Conservation (phyloP, 2,797 vertebrate species). For the Enoplosus armatus region DNA sequence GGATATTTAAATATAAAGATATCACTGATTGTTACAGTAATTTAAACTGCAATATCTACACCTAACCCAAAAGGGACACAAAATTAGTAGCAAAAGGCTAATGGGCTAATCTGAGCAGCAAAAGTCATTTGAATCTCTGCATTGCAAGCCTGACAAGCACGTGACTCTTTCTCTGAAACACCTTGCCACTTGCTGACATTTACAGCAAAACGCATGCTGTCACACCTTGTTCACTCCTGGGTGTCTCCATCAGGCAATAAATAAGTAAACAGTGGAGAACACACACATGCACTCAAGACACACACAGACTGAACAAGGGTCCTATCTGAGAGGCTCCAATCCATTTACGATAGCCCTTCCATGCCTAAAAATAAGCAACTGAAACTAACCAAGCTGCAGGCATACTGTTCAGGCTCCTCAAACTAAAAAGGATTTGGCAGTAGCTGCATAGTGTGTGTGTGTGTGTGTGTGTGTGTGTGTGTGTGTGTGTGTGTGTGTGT, state of each 20-base stretch:
- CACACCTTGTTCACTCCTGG: slow-evolving; percentile 45
- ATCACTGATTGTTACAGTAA: neutral
- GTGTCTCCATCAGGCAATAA: slow-evolving; percentile 47
- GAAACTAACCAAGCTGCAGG: slow-evolving; percentile 41
- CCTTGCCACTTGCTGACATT: slow-evolving; percentile 33
- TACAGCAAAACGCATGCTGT: slow-evolving; percentile 31
- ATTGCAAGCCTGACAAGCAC: neutral
- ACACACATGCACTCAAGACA: slow-evolving; percentile 42
- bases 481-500: neutral
- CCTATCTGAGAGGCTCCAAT: slow-evolving; percentile 53
- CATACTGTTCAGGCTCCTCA: slow-evolving; percentile 25
- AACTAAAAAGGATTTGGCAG: slow-evolving; percentile 33
- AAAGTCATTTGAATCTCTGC: neutral
- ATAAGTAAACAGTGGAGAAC: slow-evolving; percentile 56
- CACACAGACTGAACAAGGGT: slow-evolving; percentile 27
- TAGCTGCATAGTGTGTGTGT: neutral
- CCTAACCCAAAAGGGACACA: neutral
- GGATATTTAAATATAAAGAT: neutral
- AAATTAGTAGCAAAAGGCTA: neutral
- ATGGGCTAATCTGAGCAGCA: neutral
- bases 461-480: neutral
- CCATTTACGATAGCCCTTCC: slow-evolving; percentile 51
- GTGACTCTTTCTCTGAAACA: slow-evolving; percentile 10
- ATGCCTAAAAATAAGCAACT: slow-evolving; percentile 64
- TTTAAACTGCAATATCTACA: slow-evolving; percentile 2